Conservation (phyloP, 2,113 vertebrate species). For the Entosphenus tridentatus region DNA sequence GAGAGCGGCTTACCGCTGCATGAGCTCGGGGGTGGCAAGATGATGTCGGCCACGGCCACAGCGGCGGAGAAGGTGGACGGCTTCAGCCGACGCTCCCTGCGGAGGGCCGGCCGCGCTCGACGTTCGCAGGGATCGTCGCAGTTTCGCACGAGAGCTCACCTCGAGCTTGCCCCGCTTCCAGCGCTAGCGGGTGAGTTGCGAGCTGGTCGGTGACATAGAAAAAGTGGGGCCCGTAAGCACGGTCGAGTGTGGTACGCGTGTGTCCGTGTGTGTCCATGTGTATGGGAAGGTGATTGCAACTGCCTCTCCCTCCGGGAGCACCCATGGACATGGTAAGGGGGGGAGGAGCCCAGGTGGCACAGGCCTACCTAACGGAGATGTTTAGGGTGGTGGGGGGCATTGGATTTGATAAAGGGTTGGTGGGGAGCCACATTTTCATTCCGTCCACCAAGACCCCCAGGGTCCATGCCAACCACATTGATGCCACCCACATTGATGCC, state of each 20-base stretch:
- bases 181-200: conserved; percentile 49
- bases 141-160: conserved; percentile 74
- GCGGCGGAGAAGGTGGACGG: conserved; percentile 77
- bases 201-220: not conserved
- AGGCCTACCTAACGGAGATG: too few species aligned
- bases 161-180: conserved; percentile 61
- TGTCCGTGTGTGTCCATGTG: not conserved
- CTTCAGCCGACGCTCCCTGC: conserved; percentile 58
- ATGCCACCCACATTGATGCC: too few species aligned
- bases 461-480: too few species aligned
- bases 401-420: too few species aligned
- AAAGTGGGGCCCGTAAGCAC: too few species aligned
- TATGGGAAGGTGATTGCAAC: not conserved
- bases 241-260: not conserved
- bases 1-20: too few species aligned
- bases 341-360: too few species aligned
- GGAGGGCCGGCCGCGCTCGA: conserved; percentile 54
- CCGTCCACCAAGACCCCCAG: too few species aligned
- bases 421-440: too few species aligned
- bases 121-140: conserved; percentile 71
- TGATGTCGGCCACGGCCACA: conserved; percentile 54
- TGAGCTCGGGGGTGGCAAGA: not conserved
- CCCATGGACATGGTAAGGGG: too few species aligned
- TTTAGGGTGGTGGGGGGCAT: too few species aligned
- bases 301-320: too few species aligned